Conservation (phyloP, 2,888 invertebrate species). For the Heliconius ismenius region DNA sequence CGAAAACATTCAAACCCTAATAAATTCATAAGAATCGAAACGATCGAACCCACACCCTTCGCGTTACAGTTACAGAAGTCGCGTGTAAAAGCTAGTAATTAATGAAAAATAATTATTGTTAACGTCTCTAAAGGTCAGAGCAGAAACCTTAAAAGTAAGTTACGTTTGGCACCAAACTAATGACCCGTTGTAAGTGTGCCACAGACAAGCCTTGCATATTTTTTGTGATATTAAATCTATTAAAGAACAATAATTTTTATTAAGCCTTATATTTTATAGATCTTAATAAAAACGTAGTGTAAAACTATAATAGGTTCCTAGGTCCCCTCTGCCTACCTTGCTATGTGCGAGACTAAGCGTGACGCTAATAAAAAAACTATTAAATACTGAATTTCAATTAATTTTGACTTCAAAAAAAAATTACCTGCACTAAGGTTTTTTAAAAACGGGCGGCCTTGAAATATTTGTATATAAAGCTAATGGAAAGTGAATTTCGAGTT, state of each 20-base stretch:
- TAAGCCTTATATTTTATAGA: not conserved
- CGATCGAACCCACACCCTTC: too few species aligned
- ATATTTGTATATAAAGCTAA: conserved; percentile 1
- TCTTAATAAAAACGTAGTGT: too few species aligned
- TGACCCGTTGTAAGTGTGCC: conserved; percentile 41
- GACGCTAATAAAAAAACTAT: too few species aligned
- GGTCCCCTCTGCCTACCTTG: too few species aligned
- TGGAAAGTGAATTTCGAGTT: conserved; percentile 10
- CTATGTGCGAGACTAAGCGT: too few species aligned
- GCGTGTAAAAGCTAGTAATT: too few species aligned
- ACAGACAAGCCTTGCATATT: conserved; percentile 32
- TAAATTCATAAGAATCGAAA: too few species aligned
- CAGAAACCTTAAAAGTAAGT: not conserved
- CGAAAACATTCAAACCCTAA: too few species aligned
- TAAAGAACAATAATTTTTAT: conserved; percentile 29
- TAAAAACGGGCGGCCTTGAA: not conserved
- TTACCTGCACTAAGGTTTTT: not conserved
- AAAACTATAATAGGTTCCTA: too few species aligned
- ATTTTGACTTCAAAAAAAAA: not conserved
- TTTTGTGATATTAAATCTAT: conserved; percentile 13
- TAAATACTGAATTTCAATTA: not conserved
- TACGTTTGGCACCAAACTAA: conserved; percentile 31
- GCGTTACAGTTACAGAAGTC: too few species aligned
- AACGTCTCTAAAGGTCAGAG: not conserved
- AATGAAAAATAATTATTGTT: too few species aligned